Base-by-base conservation (phyloP, 2,797 vertebrate species). In the Pseudomugil tenellus region DNA sequence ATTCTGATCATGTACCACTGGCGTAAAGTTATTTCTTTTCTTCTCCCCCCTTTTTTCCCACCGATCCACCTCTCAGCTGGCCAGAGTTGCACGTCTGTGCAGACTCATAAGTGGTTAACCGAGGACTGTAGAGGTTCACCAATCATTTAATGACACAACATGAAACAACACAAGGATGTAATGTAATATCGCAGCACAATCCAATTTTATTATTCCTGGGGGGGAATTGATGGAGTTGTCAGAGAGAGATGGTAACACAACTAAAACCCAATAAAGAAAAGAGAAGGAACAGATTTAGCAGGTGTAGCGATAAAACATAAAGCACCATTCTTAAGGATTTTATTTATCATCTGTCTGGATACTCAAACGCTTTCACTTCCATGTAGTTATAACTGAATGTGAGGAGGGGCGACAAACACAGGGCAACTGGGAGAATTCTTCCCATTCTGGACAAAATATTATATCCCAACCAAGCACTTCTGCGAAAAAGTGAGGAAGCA, bases 1-100 rank as follows among this genome's bases (percentile, higher is more conserved):
- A 90, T 91, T 91, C 86, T 55, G 74, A 80, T 85, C 82, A 84
- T 84, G 88, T 72, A 77, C 41, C 79, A 71, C 23, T 86, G 74
- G 79, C 78, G 66, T 77, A 77, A 79, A 83, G 70, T 84, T 71
- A 59, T 77, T 79, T 84, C 61, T 77, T 68, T 75, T 69, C 69
- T 48, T 76, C 62, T 62, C 60, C 11, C 25, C 21, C 2, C 52
- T 74, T 72, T 70, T 52, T 41, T 19, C 41, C 48, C 60, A 68
- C 34, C 34, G 63, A 76, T 67, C 72, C 41, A 55, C 16, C 28
- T 72, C 74, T 84, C 61, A 28, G 48, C 69, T 74, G 79, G 65
- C 72, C 48, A 6, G 49, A 69, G 59, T 64, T 11, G 64, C 63
- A 70, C 58, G 59, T 80, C 64, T 32, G 25, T 63, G 61, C 64